Conservation (phyloP, 1,140 invertebrate genomes). For the Orussus abietinus region DNA sequence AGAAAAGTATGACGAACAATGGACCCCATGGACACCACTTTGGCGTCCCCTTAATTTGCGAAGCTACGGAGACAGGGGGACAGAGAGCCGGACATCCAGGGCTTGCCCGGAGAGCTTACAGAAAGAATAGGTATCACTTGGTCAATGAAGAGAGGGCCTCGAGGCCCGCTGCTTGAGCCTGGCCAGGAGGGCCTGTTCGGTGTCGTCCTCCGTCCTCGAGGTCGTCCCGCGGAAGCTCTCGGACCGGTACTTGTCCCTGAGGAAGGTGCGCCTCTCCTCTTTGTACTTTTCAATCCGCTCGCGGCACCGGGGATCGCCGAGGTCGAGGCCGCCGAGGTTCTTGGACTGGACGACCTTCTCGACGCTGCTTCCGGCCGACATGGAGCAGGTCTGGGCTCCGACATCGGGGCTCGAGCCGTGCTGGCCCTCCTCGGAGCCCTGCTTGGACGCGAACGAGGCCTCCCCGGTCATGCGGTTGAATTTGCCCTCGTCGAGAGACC, state of each 20-base stretch:
- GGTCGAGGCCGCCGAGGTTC: conserved; percentile 46
- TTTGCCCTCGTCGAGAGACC: conserved; percentile 64
- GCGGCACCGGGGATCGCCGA: conserved; percentile 58
- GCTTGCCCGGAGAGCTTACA: too few relatives aligned
- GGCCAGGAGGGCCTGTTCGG: conserved; percentile 45
- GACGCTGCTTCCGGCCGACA: conserved; percentile 18
- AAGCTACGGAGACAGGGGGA: conserved; percentile 2
- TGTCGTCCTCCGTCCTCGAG: conserved; percentile 43
- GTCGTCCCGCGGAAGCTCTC: conserved; percentile 68
- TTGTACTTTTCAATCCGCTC: conserved; percentile 88
- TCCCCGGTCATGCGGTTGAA: conserved; percentile 51
- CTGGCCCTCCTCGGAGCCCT: conserved; percentile 33
- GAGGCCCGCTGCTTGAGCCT: conserved; percentile 51
- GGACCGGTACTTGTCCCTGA: conserved; percentile 81
- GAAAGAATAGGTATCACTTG: conserved; percentile 25
- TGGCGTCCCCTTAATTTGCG: conserved; percentile 5
- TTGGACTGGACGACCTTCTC: conserved; percentile 22
- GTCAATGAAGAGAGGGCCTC: conserved; percentile 49
- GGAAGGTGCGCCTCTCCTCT: conserved; percentile 79
- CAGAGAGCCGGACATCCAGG: too few relatives aligned
- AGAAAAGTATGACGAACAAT: too few relatives aligned
- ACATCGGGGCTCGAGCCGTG: conserved; percentile 49
- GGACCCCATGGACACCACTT: too few relatives aligned
- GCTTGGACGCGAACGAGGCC: conserved; percentile 32
- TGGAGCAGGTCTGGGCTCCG: conserved; percentile 22